A percentile compares a stretch with the other conserved stretches of the same genome.
phyloP scores from a whole-genome alignment of 2,888 invertebrate genomes.

The Herminia tarsipennalis region DNA sequence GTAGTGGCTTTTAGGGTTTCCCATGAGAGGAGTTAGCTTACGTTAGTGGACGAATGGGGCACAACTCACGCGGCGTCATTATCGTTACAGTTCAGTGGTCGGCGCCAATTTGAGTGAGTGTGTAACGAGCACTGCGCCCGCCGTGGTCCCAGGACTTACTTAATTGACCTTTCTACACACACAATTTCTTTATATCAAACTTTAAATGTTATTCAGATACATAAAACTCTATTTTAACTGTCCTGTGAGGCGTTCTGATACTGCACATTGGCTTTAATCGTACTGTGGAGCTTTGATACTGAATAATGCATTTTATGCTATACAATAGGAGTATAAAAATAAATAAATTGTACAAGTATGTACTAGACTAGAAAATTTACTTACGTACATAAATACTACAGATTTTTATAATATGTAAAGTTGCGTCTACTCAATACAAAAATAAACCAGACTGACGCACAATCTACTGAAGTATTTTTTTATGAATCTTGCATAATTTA shows the following conservation, averaged over 20 bases:
- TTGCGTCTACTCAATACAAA: too few relatives aligned
- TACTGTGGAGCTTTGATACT: too few relatives aligned
- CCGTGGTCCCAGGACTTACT: constrained; percentile 67
- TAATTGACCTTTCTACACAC: constrained; percentile 66
- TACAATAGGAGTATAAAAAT: too few relatives aligned
- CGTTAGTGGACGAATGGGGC: constrained; percentile 70
- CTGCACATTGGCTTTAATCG: too few relatives aligned
- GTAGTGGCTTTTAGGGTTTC: constrained; percentile 76
- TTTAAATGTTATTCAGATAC: constrained; percentile 36
- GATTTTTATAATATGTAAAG: too few relatives aligned
- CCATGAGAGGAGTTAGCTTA: constrained; percentile 76
- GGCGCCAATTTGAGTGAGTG: constrained; percentile 72
- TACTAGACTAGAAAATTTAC: too few relatives aligned
- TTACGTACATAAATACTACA: too few relatives aligned
- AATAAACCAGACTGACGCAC: too few relatives aligned
- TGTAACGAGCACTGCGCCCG: constrained; percentile 70
- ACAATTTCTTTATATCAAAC: constrained; percentile 63
- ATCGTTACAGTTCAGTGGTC: constrained; percentile 76
- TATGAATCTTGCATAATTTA: too few relatives aligned
- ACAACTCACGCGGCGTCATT: constrained; percentile 72
- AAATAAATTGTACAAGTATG: too few relatives aligned
- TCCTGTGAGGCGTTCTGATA: not conserved
- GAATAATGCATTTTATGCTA: too few relatives aligned
- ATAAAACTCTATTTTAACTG: constrained; percentile 16
- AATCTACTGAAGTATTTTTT: too few relatives aligned